Conservation (phyloP, 2,113 vertebrate genomes). For the Heterochromis multidens region DNA sequence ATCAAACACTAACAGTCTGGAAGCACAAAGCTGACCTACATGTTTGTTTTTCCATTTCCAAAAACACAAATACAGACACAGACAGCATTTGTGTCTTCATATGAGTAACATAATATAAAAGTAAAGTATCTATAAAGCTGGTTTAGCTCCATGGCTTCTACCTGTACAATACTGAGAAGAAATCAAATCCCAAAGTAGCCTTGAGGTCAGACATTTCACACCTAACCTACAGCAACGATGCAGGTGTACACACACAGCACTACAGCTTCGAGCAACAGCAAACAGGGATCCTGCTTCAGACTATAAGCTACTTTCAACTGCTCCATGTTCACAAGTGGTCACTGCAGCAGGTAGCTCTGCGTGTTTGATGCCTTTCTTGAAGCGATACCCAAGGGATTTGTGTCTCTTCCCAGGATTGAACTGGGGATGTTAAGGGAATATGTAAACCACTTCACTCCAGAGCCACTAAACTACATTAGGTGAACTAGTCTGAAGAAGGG, state of each 20-base stretch:
- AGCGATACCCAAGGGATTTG: too few species aligned
- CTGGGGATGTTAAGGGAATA: too few species aligned
- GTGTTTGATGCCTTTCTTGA: neutral
- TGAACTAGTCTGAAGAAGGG: neutral
- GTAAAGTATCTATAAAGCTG: neutral
- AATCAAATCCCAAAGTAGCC: neutral
- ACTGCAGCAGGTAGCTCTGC: neutral
- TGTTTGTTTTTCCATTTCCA: neutral
- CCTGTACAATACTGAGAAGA: neutral
- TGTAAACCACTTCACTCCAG: too few species aligned
- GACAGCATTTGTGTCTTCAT: neutral
- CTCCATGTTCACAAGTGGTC: neutral
- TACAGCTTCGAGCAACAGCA: neutral
- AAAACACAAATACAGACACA: neutral
- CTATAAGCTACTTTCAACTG: neutral
- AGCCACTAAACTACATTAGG: neutral
- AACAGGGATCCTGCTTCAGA: neutral
- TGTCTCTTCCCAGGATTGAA: too few species aligned
- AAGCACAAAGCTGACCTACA: neutral
- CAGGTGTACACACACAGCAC: slow-evolving; percentile 4
- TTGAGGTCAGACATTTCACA: slow-evolving; percentile 39
- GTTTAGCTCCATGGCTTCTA: neutral
- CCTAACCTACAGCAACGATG: neutral
- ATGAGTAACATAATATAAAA: neutral
- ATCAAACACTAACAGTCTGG: neutral